These are phyloP conservation scores for Cyclophora albipunctata DNA, from an alignment of 2,888 invertebrate genomes.

Conservation along the genomic window DNA sequence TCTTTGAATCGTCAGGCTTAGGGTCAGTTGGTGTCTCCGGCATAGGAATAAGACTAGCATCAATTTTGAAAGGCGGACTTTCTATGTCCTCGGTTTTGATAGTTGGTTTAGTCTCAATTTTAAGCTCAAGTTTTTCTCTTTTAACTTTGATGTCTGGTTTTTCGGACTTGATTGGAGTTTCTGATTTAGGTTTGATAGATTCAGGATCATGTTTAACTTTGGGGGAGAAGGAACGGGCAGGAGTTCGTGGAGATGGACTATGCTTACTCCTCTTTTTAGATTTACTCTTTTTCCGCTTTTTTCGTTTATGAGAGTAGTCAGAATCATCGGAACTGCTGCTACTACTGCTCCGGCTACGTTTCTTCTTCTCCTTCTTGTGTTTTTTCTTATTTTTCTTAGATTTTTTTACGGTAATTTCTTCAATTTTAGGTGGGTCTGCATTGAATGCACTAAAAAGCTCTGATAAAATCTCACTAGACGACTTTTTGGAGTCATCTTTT, in stretches of 20 bases:
- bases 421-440: conserved; percentile 79
- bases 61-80: conserved; percentile 8
- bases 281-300: conserved; percentile 76
- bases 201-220: conserved; percentile 36
- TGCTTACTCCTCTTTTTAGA: conserved; percentile 43
- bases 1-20: conserved; percentile 36
- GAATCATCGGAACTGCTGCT: conserved; percentile 53
- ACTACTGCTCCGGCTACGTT: conserved; percentile 60
- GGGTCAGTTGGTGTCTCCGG: conserved; percentile 53
- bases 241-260: conserved; percentile 34
- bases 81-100: not conserved
- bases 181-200: conserved; percentile 26
- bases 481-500: conserved; percentile 72
- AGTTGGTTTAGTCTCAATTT: conserved; percentile 20
- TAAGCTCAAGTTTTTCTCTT: conserved; percentile 28
- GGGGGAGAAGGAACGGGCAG: conserved; percentile 39
- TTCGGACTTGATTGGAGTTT: conserved; percentile 29
- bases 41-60: conserved; percentile 55
- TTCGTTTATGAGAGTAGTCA: conserved; percentile 72
- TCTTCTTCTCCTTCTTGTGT: conserved; percentile 77
- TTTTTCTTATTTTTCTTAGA: conserved; percentile 77
- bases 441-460: conserved; percentile 88
- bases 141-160: conserved; percentile 27
- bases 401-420: conserved; percentile 50
- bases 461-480: conserved; percentile 86